These are phyloP conservation scores for Netelia melanura DNA, from an alignment of 2,888 invertebrate species.

Conservation along the genomic window DNA sequence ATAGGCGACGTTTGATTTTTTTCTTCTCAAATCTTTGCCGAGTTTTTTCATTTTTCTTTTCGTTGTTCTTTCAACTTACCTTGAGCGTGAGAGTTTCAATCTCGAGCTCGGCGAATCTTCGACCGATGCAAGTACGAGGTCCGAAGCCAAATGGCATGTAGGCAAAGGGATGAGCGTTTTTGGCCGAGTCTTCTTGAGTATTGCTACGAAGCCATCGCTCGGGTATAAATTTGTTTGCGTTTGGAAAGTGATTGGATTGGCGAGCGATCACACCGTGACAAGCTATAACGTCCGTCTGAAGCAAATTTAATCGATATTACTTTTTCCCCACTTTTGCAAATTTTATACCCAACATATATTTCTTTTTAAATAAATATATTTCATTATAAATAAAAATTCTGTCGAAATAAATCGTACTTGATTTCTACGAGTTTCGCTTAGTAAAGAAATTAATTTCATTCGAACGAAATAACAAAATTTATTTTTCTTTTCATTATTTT, in stretches of 20 bases:
- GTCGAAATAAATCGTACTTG: too few species aligned
- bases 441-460: background rate
- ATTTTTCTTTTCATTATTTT: too few species aligned
- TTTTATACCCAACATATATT: too few species aligned
- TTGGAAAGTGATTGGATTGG: constrained; percentile 86
- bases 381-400: too few species aligned
- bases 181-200: constrained; percentile 81
- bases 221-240: constrained; percentile 87
- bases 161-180: constrained; percentile 87
- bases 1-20: background rate
- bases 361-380: too few species aligned
- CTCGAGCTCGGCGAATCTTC: constrained; percentile 90
- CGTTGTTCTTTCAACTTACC: constrained; percentile 68
- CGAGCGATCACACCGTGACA: constrained; percentile 78
- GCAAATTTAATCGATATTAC: constrained; percentile 8
- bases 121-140: constrained; percentile 89
- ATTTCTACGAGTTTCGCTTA: background rate
- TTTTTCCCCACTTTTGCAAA: too few species aligned
- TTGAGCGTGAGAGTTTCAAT: constrained; percentile 86
- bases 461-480: background rate
- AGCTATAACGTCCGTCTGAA: constrained; percentile 77
- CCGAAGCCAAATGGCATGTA: constrained; percentile 90
- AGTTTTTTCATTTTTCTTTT: background rate
- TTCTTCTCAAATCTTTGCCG: background rate
- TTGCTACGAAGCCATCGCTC: constrained; percentile 90